A percentile compares a stretch with the other conserved stretches of the same genome.
Conservation (phyloP, 2,888 invertebrate genomes). For the Trilocha varians region DNA sequence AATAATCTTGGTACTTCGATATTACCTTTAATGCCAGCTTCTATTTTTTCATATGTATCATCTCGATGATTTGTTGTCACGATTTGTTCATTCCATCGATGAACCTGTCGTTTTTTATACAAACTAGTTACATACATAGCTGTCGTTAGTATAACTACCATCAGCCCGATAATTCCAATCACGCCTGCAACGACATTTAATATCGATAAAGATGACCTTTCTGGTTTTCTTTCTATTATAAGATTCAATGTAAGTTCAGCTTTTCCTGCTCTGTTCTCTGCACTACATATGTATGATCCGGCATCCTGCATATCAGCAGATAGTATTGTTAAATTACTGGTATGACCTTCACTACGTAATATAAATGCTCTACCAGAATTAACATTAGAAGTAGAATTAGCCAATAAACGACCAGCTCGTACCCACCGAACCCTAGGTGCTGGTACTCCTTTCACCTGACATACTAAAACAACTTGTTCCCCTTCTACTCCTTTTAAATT, state of each 20-base stretch:
- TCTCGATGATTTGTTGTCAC: conserved; percentile 60
- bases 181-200: conserved; percentile 78
- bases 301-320: conserved; percentile 83
- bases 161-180: conserved; percentile 78
- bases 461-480: conserved; percentile 81
- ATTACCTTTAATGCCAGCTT: conserved; percentile 75
- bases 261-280: conserved; percentile 86
- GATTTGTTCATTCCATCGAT: conserved; percentile 68
- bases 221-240: conserved; percentile 77
- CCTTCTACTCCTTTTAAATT: conserved; percentile 79
- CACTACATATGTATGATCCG: conserved; percentile 83
- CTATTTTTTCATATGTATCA: conserved; percentile 86
- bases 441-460: conserved; percentile 80
- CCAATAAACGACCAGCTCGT: conserved; percentile 79
- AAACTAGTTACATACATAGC: conserved; percentile 78
- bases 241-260: conserved; percentile 83
- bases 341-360: conserved; percentile 77
- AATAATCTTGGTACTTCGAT: conserved; percentile 47
- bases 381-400: conserved; percentile 68
- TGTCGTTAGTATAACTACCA: conserved; percentile 77
- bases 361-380: conserved; percentile 76
- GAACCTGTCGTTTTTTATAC: conserved; percentile 73
- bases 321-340: conserved; percentile 82
- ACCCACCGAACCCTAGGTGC: conserved; percentile 83
- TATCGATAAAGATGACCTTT: conserved; percentile 72